Evolutionary conservation across 1,140 invertebrate species (phyloP).

Genomic region (Aphelenchoides besseyi): DNA sequence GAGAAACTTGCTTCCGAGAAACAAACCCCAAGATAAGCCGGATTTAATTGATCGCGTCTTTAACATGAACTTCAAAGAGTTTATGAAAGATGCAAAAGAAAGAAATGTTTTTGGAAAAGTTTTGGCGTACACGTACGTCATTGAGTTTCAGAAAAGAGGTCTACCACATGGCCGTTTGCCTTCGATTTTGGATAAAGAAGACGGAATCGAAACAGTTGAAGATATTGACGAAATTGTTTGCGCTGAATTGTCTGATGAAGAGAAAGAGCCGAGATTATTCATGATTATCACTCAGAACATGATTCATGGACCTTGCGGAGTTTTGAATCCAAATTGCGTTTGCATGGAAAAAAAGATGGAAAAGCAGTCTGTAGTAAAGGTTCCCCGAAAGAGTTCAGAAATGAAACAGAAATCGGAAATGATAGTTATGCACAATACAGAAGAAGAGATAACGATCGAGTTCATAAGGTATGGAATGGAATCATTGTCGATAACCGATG

Average conservation of each 20-base stretch:
- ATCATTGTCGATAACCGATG: constrained; percentile 64
- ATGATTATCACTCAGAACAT: constrained; percentile 62
- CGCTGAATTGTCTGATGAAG: constrained; percentile 67
- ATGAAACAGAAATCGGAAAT: constrained; percentile 23
- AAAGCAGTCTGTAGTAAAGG: constrained; percentile 42
- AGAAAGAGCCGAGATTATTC: constrained; percentile 63
- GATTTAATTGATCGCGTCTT: constrained; percentile 66
- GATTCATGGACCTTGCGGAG: constrained; percentile 62
- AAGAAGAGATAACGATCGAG: constrained; percentile 36
- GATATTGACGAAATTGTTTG: constrained; percentile 66
- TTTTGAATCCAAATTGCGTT: constrained; percentile 31
- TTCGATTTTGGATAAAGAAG: constrained; percentile 44
- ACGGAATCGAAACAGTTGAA: constrained; percentile 55
- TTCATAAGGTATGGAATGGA: constrained; percentile 9
- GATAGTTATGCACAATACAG: constrained; percentile 29
- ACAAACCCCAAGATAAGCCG: constrained; percentile 61
- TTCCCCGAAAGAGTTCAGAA: constrained; percentile 34
- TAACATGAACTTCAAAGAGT: constrained; percentile 64
- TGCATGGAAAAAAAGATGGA: constrained; percentile 49
- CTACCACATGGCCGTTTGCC: constrained; percentile 67
- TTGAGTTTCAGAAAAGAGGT: constrained; percentile 68
- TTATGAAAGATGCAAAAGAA: constrained; percentile 63
- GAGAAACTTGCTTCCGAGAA: constrained; percentile 47
- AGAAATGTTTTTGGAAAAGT: constrained; percentile 49
- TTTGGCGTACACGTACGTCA: constrained; percentile 44